Evolutionary conservation across 2,113 vertebrate genomes (phyloP).

Genomic region (Anolis sagrei): DNA sequence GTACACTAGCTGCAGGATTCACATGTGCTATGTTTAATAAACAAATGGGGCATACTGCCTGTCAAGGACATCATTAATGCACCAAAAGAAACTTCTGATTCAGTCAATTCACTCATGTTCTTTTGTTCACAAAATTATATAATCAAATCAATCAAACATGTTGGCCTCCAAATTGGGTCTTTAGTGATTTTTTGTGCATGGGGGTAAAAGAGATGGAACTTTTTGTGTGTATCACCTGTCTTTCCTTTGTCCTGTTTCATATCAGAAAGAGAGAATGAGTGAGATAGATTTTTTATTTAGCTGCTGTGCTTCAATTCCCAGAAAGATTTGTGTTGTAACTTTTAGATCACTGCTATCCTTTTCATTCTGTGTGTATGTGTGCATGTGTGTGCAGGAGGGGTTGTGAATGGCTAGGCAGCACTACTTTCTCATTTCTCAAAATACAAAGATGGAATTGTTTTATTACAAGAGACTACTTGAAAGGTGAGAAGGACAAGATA

Average conservation of each 20-base stretch:
- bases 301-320: too few relatives aligned
- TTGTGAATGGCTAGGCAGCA: too few relatives aligned
- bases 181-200: background rate
- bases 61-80: background rate
- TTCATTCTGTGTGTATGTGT: too few relatives aligned
- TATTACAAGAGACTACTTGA: too few relatives aligned
- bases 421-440: too few relatives aligned
- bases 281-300: too few relatives aligned
- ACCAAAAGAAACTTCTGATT: background rate
- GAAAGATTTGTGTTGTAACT: too few relatives aligned
- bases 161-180: background rate
- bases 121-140: background rate
- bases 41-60: background rate
- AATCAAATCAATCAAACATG: background rate
- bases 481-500: too few relatives aligned
- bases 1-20: background rate
- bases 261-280: too few relatives aligned
- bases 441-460: too few relatives aligned
- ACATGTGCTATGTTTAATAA: background rate
- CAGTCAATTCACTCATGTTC: background rate
- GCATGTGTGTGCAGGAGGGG: too few relatives aligned
- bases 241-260: background rate
- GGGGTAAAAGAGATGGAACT: background rate
- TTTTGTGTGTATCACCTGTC: background rate
- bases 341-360: too few relatives aligned